Percentiles rank a stretch among this genome's conserved stretches.
These are phyloP conservation scores for Macropus fuliginosus DNA, from an alignment of 2,797 vertebrate species.

Conservation along the genomic window DNA sequence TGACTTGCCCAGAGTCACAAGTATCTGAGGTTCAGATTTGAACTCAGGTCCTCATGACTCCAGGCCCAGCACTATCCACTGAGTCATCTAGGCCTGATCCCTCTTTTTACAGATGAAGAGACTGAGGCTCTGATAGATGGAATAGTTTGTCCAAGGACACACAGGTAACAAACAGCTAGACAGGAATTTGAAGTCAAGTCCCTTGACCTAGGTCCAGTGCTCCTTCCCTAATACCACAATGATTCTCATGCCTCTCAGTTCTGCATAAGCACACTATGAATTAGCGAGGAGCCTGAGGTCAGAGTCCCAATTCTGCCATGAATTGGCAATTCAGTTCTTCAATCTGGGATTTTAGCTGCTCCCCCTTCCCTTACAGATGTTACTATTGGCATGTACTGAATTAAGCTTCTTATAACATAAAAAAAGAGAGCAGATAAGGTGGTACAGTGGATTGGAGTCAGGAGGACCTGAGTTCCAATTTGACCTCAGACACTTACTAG, in stretches of 20 bases:
- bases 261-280: neutral
- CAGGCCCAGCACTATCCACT: neutral
- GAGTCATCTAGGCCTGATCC: neutral
- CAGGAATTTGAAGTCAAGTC: neutral
- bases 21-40: neutral
- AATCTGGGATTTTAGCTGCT: neutral
- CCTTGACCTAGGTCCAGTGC: neutral
- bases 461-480: neutral
- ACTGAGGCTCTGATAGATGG: neutral
- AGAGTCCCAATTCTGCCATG: neutral
- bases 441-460: neutral
- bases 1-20: neutral
- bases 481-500: neutral
- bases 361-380: neutral
- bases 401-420: neutral
- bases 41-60: neutral
- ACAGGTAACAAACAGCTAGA: neutral
- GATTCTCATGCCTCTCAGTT: neutral
- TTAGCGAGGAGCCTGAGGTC: neutral
- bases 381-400: neutral
- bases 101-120: neutral
- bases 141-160: neutral
- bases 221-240: neutral
- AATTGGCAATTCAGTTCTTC: neutral
- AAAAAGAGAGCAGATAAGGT: neutral